These are phyloP conservation scores for Hippoglossus hippoglossus DNA, from an alignment of 2,797 vertebrate species.

Conservation along the genomic window DNA sequence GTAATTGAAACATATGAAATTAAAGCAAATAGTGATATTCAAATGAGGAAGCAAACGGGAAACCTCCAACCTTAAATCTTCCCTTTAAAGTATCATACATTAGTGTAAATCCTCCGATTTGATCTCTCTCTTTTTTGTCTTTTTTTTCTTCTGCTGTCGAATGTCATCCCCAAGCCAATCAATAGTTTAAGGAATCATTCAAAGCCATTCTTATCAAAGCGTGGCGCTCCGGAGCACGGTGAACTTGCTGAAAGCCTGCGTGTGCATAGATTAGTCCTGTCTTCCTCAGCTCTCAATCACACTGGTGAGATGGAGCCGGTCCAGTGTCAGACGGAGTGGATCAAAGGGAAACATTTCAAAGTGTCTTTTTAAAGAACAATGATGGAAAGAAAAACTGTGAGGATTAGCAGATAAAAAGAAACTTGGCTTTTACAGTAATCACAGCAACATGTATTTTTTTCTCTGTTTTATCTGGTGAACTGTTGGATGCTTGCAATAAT, in stretches of 20 bases:
- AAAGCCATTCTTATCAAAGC: conserved; percentile 80
- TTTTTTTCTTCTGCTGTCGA: conserved; percentile 47
- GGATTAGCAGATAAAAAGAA: conserved; percentile 45
- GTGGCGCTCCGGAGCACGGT: conserved; percentile 58
- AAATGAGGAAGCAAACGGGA: conserved; percentile 24
- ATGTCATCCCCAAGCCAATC: conserved; percentile 69
- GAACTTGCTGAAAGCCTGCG: conserved; percentile 6
- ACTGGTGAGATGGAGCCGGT: conserved; percentile 45
- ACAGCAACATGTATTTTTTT: conserved; percentile 10
- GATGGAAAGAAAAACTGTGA: conserved; percentile 26
- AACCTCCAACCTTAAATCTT: conserved; percentile 34
- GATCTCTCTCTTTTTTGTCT: conserved; percentile 44
- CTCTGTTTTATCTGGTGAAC: conserved; percentile 6
- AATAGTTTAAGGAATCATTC: conserved; percentile 78
- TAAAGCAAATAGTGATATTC: conserved; percentile 8
- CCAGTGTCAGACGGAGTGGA: conserved; percentile 49
- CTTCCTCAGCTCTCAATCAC: conserved; percentile 66
- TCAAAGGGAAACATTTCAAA: conserved; percentile 72
- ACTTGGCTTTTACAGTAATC: conserved; percentile 30
- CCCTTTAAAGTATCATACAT: conserved; percentile 55
- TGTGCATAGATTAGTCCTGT: conserved; percentile 72
- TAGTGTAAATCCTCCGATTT: conserved; percentile 51
- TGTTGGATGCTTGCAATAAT: not conserved
- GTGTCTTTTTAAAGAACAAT: conserved; percentile 45
- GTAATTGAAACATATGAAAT: conserved; percentile 12